phyloP scores from a whole-genome alignment of 1,140 invertebrate genomes.

The Eumeta japonica region DNA sequence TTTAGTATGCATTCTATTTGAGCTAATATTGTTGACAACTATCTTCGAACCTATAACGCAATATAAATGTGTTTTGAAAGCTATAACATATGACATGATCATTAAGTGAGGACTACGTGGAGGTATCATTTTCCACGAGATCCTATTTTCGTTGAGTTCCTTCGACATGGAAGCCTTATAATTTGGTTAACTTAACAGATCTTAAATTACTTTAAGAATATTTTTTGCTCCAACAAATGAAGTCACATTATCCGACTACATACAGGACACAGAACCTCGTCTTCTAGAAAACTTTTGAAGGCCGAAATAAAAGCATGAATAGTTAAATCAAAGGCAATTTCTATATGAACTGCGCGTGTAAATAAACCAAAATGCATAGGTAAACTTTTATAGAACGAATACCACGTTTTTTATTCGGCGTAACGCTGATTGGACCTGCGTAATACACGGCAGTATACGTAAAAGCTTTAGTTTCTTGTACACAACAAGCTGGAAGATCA shows the following conservation, averaged over 20 bases:
- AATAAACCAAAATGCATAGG: conserved; percentile 41
- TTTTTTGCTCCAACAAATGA: conserved; percentile 21
- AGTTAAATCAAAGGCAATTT: no score
- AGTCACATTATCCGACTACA: conserved; percentile 21
- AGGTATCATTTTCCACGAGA: no score
- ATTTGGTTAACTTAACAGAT: conserved; percentile 6
- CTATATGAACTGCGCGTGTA: conserved; percentile 43
- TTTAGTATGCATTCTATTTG: conserved; percentile 25
- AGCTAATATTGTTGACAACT: conserved; percentile 20
- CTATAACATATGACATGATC: no score
- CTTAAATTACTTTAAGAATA: conserved; percentile 1
- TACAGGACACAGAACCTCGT: conserved; percentile 16
- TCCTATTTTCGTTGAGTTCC: no score
- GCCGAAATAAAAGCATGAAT: no score
- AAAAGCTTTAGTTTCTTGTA: no score
- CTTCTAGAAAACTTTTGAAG: conserved; percentile 25
- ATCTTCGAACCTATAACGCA: no score
- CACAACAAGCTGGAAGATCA: no score
- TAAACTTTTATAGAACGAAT: no score
- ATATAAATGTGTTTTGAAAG: conserved; percentile 23
- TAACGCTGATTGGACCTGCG: no score
- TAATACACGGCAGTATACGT: no score
- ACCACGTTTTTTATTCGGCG: conserved; percentile 19
- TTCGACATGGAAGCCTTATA: conserved; percentile 12
- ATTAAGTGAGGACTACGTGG: conserved; percentile 22